phyloP scores from a whole-genome alignment of 2,113 vertebrate species.

The Penelope pileata region DNA sequence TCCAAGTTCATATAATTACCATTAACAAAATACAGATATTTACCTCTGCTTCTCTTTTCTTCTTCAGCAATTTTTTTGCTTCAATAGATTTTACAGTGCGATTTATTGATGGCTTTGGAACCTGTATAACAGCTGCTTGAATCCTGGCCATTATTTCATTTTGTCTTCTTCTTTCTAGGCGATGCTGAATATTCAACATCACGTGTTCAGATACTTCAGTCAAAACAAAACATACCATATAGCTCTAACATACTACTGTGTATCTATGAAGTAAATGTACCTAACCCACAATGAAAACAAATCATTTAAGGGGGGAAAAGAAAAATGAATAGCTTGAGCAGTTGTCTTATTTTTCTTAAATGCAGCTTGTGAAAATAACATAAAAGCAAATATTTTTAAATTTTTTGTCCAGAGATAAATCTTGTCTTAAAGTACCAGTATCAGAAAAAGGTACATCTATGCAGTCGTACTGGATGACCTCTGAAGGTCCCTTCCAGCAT shows the following conservation, averaged over 20 bases:
- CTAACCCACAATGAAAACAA: background rate
- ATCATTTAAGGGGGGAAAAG: background rate
- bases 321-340: background rate
- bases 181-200: constrained; percentile 69
- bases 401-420: background rate
- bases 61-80: constrained; percentile 73
- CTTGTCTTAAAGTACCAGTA: background rate
- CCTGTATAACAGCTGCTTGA: constrained; percentile 76
- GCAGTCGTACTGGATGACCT: background rate
- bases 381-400: background rate
- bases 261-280: background rate
- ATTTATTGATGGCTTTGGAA: constrained; percentile 79
- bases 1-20: background rate
- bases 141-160: constrained; percentile 80
- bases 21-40: background rate
- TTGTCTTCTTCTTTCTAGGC: constrained; percentile 71
- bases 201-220: constrained; percentile 14
- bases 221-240: background rate
- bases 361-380: background rate
- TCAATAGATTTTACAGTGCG: constrained; percentile 72
- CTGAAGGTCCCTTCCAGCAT: background rate
- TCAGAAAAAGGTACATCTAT: background rate
- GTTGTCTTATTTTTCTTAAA: background rate
- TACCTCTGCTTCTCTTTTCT: constrained; percentile 86
- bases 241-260: background rate